These are phyloP conservation scores for Echiichthys vipera DNA, from an alignment of 2,797 vertebrate species.

Conservation along the genomic window DNA sequence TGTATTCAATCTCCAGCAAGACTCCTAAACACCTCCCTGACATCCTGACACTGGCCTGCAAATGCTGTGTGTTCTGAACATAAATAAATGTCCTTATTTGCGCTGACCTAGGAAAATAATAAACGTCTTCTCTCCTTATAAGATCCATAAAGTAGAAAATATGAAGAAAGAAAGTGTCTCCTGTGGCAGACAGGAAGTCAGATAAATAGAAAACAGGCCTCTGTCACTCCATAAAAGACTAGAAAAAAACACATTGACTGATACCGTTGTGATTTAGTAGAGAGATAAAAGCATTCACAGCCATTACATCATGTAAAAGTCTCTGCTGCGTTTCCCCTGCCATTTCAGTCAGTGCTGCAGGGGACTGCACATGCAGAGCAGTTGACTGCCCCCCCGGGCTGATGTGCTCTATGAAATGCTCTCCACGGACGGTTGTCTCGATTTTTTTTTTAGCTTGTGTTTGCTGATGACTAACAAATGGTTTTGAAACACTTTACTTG, in stretches of 20 bases:
- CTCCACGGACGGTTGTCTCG: conserved; percentile 36
- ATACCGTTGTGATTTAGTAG: conserved; percentile 62
- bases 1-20: not conserved
- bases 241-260: conserved; percentile 16
- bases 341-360: conserved; percentile 47
- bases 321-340: conserved; percentile 58
- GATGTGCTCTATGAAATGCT: conserved; percentile 55
- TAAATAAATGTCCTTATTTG: conserved; percentile 26
- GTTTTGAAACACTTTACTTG: conserved; percentile 63
- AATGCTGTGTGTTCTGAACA: conserved; percentile 2
- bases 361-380: conserved; percentile 30
- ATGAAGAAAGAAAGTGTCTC: conserved; percentile 31
- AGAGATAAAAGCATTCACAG: conserved; percentile 64
- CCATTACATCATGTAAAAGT: conserved; percentile 63
- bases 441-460: conserved; percentile 18
- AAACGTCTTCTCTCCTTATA: conserved; percentile 25
- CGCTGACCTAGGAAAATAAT: conserved; percentile 55
- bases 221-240: conserved; percentile 42
- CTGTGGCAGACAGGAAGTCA: conserved; percentile 33
- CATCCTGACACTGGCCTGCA: conserved; percentile 9
- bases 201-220: conserved; percentile 57
- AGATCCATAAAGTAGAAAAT: conserved; percentile 45
- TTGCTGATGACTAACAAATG: conserved; percentile 68
- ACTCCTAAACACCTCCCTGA: conserved; percentile 22
- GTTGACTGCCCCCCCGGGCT: conserved; percentile 20